Conservation (phyloP, 2,113 vertebrate genomes). For the Caracal caracal region DNA sequence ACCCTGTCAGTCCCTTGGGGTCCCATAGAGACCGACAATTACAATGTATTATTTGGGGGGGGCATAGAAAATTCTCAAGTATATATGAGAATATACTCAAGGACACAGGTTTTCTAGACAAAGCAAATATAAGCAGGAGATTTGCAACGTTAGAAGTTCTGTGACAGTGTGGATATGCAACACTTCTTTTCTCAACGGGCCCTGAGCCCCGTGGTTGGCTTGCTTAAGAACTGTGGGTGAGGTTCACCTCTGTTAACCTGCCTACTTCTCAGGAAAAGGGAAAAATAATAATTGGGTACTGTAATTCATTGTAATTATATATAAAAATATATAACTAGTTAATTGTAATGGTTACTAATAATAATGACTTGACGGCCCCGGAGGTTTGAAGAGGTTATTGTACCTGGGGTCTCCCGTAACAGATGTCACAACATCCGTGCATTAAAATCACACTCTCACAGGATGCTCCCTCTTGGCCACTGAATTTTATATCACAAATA, state of each 20-base stretch:
- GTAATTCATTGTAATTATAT: not conserved
- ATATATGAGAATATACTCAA: not conserved
- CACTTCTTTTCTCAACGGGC: not conserved
- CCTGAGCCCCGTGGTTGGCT: not conserved
- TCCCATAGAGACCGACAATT: not conserved
- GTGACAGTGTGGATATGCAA: not conserved
- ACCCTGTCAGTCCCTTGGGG: not conserved
- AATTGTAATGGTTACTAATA: not conserved
- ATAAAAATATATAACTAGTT: not conserved
- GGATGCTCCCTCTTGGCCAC: not conserved
- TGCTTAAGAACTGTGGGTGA: not conserved
- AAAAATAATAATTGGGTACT: not conserved
- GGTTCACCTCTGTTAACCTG: not conserved
- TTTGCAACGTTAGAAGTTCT: no score
- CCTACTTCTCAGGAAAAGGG: not conserved
- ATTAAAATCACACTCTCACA: not conserved
- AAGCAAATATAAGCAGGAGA: not conserved
- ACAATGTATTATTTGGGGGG: not conserved
- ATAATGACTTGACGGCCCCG: not conserved
- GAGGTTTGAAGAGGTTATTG: not conserved
- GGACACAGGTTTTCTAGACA: not conserved
- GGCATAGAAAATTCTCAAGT: not conserved
- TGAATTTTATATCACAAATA: not conserved
- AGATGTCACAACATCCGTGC: not conserved
- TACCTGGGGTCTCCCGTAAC: not conserved